Percentiles rank a stretch among this genome's conserved stretches.
Conservation (phyloP, 2,888 invertebrate species). For the Disparrhopalites patrizii region DNA sequence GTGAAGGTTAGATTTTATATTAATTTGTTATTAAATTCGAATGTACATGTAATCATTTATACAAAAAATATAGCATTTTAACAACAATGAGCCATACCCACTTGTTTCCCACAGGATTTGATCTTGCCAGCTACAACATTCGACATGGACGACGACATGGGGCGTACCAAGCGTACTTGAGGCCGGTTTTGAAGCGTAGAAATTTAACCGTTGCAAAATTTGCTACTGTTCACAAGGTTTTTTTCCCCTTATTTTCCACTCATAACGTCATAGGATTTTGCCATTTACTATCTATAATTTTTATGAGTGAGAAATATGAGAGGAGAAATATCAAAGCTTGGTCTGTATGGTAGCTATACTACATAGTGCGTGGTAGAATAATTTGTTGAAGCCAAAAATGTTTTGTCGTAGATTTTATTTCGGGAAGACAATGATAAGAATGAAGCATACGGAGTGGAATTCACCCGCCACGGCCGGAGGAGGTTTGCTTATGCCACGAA, state of each 20-base stretch:
- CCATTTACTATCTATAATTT: too few relatives aligned
- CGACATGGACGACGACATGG: conserved; percentile 33
- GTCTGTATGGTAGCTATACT: too few relatives aligned
- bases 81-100: too few relatives aligned
- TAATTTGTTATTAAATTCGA: too few relatives aligned
- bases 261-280: too few relatives aligned
- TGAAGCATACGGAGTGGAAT: conserved; percentile 36
- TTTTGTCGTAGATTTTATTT: neutral
- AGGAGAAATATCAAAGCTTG: too few relatives aligned
- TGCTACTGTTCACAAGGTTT: conserved; percentile 36
- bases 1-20: conserved; percentile 42
- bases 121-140: conserved; percentile 32
- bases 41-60: too few relatives aligned
- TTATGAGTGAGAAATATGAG: too few relatives aligned
- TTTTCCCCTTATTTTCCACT: neutral
- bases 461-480: conserved; percentile 27
- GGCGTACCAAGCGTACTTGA: conserved; percentile 31
- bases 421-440: conserved; percentile 31
- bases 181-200: conserved; percentile 27
- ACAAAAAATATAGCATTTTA: too few relatives aligned
- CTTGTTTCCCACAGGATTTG: conserved; percentile 33
- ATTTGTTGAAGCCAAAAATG: too few relatives aligned
- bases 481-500: conserved; percentile 30
- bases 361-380: too few relatives aligned
- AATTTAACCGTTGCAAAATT: conserved; percentile 39